Conservation (phyloP, 2,113 vertebrate genomes). For the Corydoras maculifer region DNA sequence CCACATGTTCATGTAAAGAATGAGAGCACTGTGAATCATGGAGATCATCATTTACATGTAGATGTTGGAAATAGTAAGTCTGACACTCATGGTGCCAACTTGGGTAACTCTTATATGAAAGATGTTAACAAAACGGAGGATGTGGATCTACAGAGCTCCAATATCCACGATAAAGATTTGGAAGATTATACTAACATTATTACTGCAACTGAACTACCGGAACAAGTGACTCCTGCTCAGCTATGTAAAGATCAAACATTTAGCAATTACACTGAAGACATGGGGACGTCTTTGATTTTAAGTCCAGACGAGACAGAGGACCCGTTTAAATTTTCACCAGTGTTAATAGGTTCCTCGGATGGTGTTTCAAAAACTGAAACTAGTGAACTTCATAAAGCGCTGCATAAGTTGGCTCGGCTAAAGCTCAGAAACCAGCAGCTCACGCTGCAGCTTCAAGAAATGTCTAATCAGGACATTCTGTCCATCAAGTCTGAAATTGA, state of each 20-base stretch:
- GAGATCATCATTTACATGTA: no score
- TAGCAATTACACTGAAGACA: not conserved
- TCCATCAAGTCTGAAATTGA: not conserved
- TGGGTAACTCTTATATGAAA: no score
- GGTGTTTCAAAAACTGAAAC: no score
- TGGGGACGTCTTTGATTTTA: not conserved
- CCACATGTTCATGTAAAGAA: no score
- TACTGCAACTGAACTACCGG: not conserved
- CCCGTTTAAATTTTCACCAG: not conserved
- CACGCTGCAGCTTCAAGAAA: not conserved
- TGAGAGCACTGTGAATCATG: no score
- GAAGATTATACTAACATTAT: not conserved
- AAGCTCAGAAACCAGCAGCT: not conserved
- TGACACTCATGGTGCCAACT: no score
- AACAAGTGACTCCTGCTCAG: not conserved
- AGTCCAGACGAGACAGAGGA: not conserved
- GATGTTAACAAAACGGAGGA: no score
- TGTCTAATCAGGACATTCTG: not conserved
- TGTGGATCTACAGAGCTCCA: no score
- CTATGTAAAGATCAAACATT: not conserved
- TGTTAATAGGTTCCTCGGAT: no score
- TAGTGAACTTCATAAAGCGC: no score
- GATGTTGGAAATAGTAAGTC: no score
- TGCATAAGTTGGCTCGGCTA: no score
- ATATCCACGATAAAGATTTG: not conserved